A percentile compares a stretch with the other conserved stretches of the same genome.
Evolutionary conservation across 2,797 vertebrate genomes (phyloP).

Genomic region (Clamator glandarius): DNA sequence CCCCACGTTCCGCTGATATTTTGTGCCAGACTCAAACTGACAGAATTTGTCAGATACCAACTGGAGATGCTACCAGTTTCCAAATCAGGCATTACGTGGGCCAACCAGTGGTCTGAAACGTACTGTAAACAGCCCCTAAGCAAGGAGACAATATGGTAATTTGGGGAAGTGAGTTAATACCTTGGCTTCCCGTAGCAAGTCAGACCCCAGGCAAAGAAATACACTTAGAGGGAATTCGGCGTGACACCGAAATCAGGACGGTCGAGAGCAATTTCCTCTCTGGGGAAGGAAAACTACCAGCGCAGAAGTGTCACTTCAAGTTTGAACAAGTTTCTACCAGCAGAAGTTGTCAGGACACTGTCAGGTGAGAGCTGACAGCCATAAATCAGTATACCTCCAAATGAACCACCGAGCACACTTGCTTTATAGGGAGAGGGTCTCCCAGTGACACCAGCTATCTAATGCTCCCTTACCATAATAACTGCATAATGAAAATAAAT

Average conservation of each 20-base stretch:
- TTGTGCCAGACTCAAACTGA: constrained; percentile 56
- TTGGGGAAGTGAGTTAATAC: constrained; percentile 45
- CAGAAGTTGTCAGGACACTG: constrained; percentile 69
- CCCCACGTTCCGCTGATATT: neutral
- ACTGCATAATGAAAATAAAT: constrained; percentile 29
- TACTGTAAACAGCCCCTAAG: constrained; percentile 17
- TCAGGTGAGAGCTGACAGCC: constrained; percentile 56
- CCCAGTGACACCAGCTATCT: constrained; percentile 24
- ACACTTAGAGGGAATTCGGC: constrained; percentile 29
- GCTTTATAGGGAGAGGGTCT: constrained; percentile 25
- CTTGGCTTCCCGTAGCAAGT: constrained; percentile 27
- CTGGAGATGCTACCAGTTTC: constrained; percentile 60
- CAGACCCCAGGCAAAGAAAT: constrained; percentile 48
- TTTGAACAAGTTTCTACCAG: constrained; percentile 68
- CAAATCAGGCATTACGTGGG: constrained; percentile 57
- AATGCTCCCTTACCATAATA: constrained; percentile 35
- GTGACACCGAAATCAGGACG: neutral
- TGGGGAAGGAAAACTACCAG: constrained; percentile 42
- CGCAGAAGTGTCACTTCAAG: constrained; percentile 65
- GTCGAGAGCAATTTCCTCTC: constrained; percentile 42
- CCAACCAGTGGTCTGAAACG: constrained; percentile 55
- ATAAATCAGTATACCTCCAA: constrained; percentile 58
- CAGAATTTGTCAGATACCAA: constrained; percentile 66
- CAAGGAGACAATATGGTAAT: neutral
- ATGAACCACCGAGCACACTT: neutral